These are phyloP conservation scores for Poecilia wingei DNA, from an alignment of 2,797 vertebrate genomes.

Conservation along the genomic window DNA sequence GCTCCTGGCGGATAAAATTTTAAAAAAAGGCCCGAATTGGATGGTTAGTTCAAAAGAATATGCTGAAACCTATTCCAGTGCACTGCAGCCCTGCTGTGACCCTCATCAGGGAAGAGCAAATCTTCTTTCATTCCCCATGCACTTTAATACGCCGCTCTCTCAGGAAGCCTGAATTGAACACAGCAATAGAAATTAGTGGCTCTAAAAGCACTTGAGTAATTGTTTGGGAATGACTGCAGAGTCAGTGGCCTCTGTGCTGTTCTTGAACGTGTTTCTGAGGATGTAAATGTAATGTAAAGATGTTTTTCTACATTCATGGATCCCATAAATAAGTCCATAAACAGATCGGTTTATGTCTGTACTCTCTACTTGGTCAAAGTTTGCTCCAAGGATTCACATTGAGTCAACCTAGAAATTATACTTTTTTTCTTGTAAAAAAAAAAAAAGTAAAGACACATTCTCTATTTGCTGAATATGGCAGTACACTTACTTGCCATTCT, in stretches of 20 bases:
- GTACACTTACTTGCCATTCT: neutral
- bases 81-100: slow-evolving; percentile 26
- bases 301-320: slow-evolving; percentile 20
- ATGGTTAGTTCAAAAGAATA: slow-evolving; percentile 36
- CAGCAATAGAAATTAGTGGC: slow-evolving; percentile 26
- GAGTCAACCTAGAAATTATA: neutral
- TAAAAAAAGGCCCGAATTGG: slow-evolving; percentile 27
- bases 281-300: slow-evolving; percentile 29
- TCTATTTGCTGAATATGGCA: neutral
- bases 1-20: slow-evolving; percentile 31
- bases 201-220: slow-evolving; percentile 48
- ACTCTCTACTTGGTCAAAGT: slow-evolving; percentile 35
- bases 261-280: slow-evolving; percentile 36
- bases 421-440: neutral
- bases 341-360: neutral
- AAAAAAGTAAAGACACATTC: neutral
- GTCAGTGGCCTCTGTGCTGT: slow-evolving; percentile 9
- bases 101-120: slow-evolving; percentile 38
- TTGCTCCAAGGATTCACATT: slow-evolving; percentile 9
- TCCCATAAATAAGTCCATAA: slow-evolving; percentile 7
- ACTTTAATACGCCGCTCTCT: slow-evolving; percentile 28
- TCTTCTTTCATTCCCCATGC: slow-evolving; percentile 41
- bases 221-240: slow-evolving; percentile 33
- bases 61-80: slow-evolving; percentile 36
- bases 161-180: slow-evolving; percentile 29